Conservation (phyloP, 92 coral and sea anemone species). For the Epizoanthus fatuus region DNA sequence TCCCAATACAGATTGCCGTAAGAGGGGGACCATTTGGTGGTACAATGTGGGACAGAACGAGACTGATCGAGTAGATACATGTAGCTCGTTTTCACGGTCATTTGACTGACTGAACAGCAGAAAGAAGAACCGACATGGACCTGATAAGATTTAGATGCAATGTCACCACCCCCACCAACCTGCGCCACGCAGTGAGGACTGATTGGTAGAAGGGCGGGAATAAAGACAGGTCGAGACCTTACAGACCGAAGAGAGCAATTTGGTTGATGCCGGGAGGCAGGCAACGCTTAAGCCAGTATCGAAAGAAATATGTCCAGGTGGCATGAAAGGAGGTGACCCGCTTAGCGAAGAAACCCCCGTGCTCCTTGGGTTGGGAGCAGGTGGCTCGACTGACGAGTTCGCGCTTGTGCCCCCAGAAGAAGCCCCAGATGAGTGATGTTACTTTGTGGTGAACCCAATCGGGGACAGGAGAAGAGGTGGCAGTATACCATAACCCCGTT, state of each 20-base stretch:
- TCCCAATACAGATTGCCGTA: conserved; percentile 42
- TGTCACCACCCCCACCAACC: not conserved
- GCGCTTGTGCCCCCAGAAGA: too few relatives aligned
- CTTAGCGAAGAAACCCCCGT: not conserved
- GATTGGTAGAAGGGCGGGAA: not conserved
- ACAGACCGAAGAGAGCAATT: not conserved
- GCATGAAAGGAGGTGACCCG: not conserved
- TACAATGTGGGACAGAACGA: conserved; percentile 23
- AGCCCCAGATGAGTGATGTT: not conserved
- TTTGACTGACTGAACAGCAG: not conserved
- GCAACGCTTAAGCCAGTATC: not conserved
- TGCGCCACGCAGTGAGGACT: not conserved
- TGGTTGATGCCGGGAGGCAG: not conserved
- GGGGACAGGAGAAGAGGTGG: conserved; percentile 1
- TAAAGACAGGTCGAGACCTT: not conserved
- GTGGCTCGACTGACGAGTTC: too few relatives aligned
- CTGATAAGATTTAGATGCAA: not conserved
- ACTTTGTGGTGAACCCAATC: not conserved
- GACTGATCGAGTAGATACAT: not conserved
- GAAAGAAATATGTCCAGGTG: not conserved
- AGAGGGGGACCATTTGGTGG: not conserved
- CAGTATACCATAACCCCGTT: conserved; percentile 50
- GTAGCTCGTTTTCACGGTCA: not conserved
- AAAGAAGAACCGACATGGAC: not conserved
- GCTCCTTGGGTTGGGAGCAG: not conserved